Conservation (phyloP, 2,113 vertebrate genomes). For the Dinomys branickii region DNA sequence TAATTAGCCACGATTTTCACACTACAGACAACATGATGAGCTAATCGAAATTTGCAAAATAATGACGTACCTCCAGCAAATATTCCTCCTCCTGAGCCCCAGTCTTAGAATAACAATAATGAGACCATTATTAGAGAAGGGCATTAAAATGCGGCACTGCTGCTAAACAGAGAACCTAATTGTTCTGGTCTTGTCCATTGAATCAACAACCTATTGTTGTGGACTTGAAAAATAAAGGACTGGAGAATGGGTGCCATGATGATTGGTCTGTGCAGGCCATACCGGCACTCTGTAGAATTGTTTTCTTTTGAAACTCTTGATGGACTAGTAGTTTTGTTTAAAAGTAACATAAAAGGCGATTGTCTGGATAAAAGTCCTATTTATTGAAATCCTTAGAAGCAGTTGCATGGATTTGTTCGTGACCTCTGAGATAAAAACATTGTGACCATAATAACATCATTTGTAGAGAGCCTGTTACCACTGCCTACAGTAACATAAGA, state of each 20-base stretch:
- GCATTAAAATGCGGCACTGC: conserved; percentile 96
- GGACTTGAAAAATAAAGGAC: conserved; percentile 95
- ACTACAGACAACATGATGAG: conserved; percentile 96
- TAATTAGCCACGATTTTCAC: conserved; percentile 98
- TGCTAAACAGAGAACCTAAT: conserved; percentile 98
- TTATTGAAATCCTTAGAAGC: conserved; percentile 91
- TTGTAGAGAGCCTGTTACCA: conserved; percentile 82
- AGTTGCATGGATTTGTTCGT: conserved; percentile 89
- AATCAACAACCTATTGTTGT: conserved; percentile 99
- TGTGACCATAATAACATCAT: conserved; percentile 87
- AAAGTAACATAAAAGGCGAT: conserved; percentile 94
- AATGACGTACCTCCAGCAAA: conserved; percentile 95
- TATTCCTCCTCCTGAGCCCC: conserved; percentile 95
- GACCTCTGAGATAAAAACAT: conserved; percentile 89
- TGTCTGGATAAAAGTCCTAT: conserved; percentile 92
- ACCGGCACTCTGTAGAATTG: conserved; percentile 93
- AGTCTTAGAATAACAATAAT: conserved; percentile 99
- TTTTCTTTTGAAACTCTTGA: conserved; percentile 94
- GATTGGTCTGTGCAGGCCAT: conserved; percentile 95
- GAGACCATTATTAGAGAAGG: conserved; percentile 97
- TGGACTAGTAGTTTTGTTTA: conserved; percentile 95
- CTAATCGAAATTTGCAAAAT: conserved; percentile 99
- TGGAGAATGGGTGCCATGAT: conserved; percentile 96
- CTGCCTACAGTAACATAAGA: conserved; percentile 83
- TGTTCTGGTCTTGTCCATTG: conserved; percentile 98